These are phyloP conservation scores for Calameuta filiformis DNA, from an alignment of 2,888 invertebrate species.

Conservation along the genomic window DNA sequence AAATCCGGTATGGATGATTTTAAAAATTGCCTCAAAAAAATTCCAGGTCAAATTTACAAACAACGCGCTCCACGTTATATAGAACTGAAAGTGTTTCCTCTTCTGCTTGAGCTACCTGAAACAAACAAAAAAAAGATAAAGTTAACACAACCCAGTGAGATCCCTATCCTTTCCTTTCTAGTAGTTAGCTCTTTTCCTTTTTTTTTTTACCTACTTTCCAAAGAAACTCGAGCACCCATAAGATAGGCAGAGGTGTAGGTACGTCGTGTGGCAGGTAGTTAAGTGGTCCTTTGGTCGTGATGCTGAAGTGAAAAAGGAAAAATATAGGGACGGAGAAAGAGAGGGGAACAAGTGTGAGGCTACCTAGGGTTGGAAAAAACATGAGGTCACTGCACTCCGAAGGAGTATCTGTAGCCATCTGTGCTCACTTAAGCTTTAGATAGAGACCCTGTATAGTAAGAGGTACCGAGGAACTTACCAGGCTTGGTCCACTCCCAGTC, in stretches of 20 bases:
- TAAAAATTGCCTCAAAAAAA: background rate
- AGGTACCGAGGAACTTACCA: background rate
- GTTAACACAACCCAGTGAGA: background rate
- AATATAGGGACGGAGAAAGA: background rate
- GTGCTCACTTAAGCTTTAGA: conserved; percentile 6
- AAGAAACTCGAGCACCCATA: background rate
- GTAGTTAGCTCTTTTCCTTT: background rate
- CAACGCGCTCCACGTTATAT: background rate
- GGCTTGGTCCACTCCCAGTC: background rate
- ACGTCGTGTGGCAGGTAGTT: conserved; percentile 5
- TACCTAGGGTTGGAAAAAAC: conserved; percentile 9
- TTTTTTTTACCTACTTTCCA: background rate
- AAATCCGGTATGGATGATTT: background rate
- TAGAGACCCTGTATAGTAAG: conserved; percentile 4
- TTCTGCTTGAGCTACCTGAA: background rate
- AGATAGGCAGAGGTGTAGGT: background rate
- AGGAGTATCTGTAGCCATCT: conserved; percentile 9
- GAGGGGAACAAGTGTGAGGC: background rate
- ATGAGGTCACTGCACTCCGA: conserved; percentile 9
- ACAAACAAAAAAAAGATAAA: background rate
- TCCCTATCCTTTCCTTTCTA: background rate
- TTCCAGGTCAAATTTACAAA: background rate
- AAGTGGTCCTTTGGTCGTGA: conserved; percentile 3
- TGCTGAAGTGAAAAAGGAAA: background rate
- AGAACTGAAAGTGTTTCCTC: background rate